phyloP scores from a whole-genome alignment of 2,888 invertebrate species.

The Ectemnius cavifrons region DNA sequence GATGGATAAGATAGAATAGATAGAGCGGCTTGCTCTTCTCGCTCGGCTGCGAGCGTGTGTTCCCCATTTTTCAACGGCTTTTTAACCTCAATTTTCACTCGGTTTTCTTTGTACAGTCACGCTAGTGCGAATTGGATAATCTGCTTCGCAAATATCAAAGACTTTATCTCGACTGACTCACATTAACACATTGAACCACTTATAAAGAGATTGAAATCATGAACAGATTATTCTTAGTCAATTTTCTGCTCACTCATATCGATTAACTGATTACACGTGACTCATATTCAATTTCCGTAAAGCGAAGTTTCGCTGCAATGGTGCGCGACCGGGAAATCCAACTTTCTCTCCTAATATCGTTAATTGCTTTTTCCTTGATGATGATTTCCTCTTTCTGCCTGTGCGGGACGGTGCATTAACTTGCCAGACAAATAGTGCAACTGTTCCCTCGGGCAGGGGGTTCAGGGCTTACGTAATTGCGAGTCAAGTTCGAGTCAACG shows the following conservation, averaged over 20 bases:
- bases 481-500: constrained; percentile 66
- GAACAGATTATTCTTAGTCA: too few relatives aligned
- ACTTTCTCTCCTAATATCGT: constrained; percentile 29
- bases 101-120: not conserved
- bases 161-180: too few relatives aligned
- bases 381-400: not conserved
- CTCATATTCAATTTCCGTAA: too few relatives aligned
- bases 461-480: constrained; percentile 69
- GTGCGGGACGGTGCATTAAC: too few relatives aligned
- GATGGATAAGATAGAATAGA: constrained; percentile 84
- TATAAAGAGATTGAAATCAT: too few relatives aligned
- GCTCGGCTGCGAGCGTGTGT: constrained; percentile 68
- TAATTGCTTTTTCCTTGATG: constrained; percentile 24
- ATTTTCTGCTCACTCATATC: too few relatives aligned
- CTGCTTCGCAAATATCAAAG: too few relatives aligned
- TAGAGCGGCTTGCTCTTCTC: constrained; percentile 78
- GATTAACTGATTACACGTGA: too few relatives aligned
- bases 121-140: not conserved
- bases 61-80: constrained; percentile 64
- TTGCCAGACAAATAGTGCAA: too few relatives aligned
- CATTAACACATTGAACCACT: too few relatives aligned
- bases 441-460: constrained; percentile 35
- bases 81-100: not conserved
- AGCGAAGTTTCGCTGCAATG: not conserved
- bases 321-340: not conserved